Percentiles rank a stretch among this genome's conserved stretches.
Evolutionary conservation across 2,888 invertebrate genomes (phyloP).

Genomic region (Eupithecia inturbata): DNA sequence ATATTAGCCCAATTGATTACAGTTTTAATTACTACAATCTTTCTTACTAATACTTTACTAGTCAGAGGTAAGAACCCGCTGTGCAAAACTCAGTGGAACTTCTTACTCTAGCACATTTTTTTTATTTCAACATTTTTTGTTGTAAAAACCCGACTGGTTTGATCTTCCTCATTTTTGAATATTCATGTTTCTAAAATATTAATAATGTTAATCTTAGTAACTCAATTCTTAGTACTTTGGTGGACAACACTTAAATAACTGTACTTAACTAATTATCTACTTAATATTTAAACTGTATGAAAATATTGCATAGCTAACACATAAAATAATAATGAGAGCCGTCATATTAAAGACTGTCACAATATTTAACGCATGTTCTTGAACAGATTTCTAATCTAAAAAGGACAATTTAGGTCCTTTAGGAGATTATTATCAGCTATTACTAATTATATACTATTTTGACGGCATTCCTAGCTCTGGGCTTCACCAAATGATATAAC

Average conservation of each 20-base stretch:
- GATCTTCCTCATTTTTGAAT: conserved; percentile 62
- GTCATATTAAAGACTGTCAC: conserved; percentile 1
- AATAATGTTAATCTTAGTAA: conserved; percentile 59
- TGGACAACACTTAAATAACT: conserved; percentile 52
- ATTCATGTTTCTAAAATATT: conserved; percentile 38
- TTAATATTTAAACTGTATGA: conserved; percentile 34
- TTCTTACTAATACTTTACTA: conserved; percentile 63
- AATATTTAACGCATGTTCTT: not conserved
- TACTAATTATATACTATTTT: too few species aligned
- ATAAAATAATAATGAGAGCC: conserved; percentile 19
- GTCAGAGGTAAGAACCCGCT: conserved; percentile 69
- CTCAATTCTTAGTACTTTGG: conserved; percentile 57
- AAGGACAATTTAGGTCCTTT: not conserved
- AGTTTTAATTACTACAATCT: conserved; percentile 33
- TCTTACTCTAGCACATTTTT: conserved; percentile 63
- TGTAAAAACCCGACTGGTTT: conserved; percentile 53
- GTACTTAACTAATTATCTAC: conserved; percentile 45
- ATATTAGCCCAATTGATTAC: conserved; percentile 16
- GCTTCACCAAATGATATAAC: conserved; percentile 7
- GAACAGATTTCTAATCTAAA: not conserved
- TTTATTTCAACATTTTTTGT: conserved; percentile 55
- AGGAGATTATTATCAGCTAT: not conserved
- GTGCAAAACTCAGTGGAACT: conserved; percentile 62
- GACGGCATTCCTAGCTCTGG: not conserved
- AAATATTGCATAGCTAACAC: conserved; percentile 21